Evolutionary conservation across 2,888 invertebrate species (phyloP).

Genomic region (Papilio elwesi): DNA sequence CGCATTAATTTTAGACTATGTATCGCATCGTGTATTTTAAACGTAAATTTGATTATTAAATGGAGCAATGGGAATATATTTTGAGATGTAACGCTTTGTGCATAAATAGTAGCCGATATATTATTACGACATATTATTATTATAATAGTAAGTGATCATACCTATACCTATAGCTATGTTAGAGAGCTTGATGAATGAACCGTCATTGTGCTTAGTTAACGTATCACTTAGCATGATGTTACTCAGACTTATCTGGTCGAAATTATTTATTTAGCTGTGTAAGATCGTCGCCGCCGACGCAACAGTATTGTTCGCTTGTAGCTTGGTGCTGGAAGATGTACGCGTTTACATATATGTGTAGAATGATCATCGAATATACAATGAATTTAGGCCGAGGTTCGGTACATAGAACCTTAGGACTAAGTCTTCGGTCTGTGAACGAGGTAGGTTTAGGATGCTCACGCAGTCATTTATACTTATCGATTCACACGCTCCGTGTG

Average conservation of each 20-base stretch:
- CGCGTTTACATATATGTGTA: not conserved
- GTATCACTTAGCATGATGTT: constrained; percentile 77
- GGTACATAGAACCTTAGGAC: not conserved
- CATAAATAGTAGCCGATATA: constrained; percentile 76
- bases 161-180: constrained; percentile 75
- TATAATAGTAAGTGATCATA: constrained; percentile 69
- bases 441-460: constrained; percentile 33
- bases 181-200: constrained; percentile 81
- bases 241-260: constrained; percentile 69
- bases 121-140: constrained; percentile 67
- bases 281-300: constrained; percentile 26
- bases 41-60: constrained; percentile 53
- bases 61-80: constrained; percentile 47
- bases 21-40: constrained; percentile 39
- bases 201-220: constrained; percentile 83
- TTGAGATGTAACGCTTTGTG: constrained; percentile 73
- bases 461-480: constrained; percentile 12
- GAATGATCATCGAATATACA: constrained; percentile 40
- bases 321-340: constrained; percentile 35
- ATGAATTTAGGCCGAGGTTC: constrained; percentile 35
- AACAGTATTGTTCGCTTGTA: constrained; percentile 31
- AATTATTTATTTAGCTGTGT: constrained; percentile 50
- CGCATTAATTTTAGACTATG: constrained; percentile 13
- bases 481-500: not conserved
- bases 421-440: constrained; percentile 21